Evolutionary conservation across 2,113 vertebrate species (phyloP).

Genomic region (Greenwoodochromis staneri): DNA sequence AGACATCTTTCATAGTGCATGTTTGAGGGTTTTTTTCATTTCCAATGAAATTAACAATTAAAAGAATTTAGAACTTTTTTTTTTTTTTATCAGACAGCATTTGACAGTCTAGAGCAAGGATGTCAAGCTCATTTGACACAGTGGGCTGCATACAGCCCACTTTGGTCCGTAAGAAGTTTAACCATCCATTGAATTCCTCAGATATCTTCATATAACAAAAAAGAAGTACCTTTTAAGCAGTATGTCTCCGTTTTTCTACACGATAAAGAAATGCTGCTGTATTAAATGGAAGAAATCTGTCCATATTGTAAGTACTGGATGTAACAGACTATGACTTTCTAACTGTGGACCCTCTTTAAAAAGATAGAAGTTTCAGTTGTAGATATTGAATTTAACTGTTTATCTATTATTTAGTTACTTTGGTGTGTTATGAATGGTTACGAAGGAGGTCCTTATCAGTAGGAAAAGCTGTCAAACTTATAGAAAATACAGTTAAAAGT

Average conservation of each 20-base stretch:
- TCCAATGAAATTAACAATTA: not conserved
- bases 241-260: not conserved
- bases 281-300: not conserved
- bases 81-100: not conserved
- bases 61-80: not conserved
- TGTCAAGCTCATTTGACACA: not conserved
- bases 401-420: not conserved
- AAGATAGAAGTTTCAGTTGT: not conserved
- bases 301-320: not conserved
- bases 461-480: not conserved
- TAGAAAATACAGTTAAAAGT: not conserved
- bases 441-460: not conserved
- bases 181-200: not conserved
- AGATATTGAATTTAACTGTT: not conserved
- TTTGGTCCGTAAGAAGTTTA: not conserved
- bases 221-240: not conserved
- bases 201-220: not conserved
- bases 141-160: not conserved
- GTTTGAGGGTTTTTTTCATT: not conserved
- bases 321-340: not conserved
- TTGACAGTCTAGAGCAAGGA: not conserved
- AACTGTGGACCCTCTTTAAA: not conserved
- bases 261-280: not conserved
- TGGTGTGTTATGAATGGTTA: not conserved
- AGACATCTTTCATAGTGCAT: not conserved